phyloP scores from a whole-genome alignment of 2,113 vertebrate species.

The Pteronura brasiliensis region DNA sequence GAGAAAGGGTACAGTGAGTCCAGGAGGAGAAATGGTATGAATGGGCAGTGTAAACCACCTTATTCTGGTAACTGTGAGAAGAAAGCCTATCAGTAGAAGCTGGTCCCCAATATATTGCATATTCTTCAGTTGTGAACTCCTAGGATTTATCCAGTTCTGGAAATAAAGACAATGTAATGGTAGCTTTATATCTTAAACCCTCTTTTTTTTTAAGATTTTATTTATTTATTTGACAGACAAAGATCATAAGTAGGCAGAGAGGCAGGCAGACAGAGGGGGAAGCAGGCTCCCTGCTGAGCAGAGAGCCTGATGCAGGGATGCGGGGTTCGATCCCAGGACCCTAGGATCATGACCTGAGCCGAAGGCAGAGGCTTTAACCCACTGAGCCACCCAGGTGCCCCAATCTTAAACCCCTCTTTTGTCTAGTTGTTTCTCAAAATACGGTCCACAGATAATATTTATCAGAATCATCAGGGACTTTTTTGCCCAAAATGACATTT shows the following conservation, averaged over 20 bases:
- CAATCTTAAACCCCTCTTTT: not conserved
- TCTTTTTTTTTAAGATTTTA: not conserved
- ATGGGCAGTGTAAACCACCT: not conserved
- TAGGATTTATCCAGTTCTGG: not conserved
- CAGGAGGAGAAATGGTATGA: too few relatives aligned
- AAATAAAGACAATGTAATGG: not conserved
- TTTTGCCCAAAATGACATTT: not conserved
- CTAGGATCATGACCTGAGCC: too few relatives aligned
- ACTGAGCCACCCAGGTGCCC: too few relatives aligned
- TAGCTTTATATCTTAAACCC: not conserved
- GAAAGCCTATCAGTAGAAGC: not conserved
- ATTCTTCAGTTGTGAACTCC: too few relatives aligned
- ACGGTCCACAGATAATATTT: not conserved
- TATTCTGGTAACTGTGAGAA: not conserved
- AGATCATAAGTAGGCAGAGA: too few relatives aligned
- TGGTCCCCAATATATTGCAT: not conserved
- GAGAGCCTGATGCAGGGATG: too few relatives aligned
- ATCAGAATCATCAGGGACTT: not conserved
- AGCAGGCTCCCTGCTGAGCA: too few relatives aligned
- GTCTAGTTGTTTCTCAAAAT: not conserved
- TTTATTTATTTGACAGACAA: too few relatives aligned
- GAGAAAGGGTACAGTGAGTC: too few relatives aligned
- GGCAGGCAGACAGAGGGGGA: too few relatives aligned
- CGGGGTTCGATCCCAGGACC: too few relatives aligned
- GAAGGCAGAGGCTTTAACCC: too few relatives aligned